These are phyloP conservation scores for Takifugu flavidus DNA, from an alignment of 2,113 vertebrate genomes.

Conservation along the genomic window DNA sequence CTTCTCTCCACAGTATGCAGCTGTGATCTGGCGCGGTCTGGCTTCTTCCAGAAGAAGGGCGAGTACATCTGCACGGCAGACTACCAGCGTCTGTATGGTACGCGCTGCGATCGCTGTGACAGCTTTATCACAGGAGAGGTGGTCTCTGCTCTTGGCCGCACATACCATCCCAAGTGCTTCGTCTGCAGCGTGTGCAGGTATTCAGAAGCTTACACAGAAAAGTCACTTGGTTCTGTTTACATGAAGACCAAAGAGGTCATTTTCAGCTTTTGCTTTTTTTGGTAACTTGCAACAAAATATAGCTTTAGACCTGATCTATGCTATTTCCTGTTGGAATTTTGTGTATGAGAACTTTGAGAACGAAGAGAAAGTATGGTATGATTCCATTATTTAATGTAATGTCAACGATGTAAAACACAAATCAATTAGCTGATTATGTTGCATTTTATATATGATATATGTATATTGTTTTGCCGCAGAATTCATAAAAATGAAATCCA, in stretches of 20 bases:
- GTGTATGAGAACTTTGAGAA: too few relatives aligned
- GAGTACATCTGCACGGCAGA: constrained; percentile 98
- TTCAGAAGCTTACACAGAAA: constrained; percentile 6
- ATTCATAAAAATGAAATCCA: too few relatives aligned
- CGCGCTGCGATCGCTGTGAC: constrained; percentile 92
- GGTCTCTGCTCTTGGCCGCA: constrained; percentile 94
- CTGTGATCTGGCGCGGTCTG: constrained; percentile 92
- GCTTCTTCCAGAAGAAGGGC: constrained; percentile 98
- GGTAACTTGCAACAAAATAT: too few relatives aligned
- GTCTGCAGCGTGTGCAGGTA: constrained; percentile 97
- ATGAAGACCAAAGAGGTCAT: too few relatives aligned
- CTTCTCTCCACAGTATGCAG: constrained; percentile 83
- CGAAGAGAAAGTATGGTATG: too few relatives aligned
- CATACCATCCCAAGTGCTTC: constrained; percentile 98
- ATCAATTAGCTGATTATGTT: too few relatives aligned
- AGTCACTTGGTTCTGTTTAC: not conserved
- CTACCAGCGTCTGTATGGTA: constrained; percentile 97
- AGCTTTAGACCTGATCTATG: too few relatives aligned
- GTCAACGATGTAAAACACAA: too few relatives aligned
- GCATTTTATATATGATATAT: not conserved
- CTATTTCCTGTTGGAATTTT: too few relatives aligned
- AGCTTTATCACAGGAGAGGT: constrained; percentile 98
- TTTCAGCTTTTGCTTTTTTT: too few relatives aligned
- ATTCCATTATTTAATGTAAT: too few relatives aligned
- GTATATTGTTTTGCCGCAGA: not conserved